These are phyloP conservation scores for Agonum fuliginosum DNA, from an alignment of 2,888 invertebrate species.

Conservation along the genomic window DNA sequence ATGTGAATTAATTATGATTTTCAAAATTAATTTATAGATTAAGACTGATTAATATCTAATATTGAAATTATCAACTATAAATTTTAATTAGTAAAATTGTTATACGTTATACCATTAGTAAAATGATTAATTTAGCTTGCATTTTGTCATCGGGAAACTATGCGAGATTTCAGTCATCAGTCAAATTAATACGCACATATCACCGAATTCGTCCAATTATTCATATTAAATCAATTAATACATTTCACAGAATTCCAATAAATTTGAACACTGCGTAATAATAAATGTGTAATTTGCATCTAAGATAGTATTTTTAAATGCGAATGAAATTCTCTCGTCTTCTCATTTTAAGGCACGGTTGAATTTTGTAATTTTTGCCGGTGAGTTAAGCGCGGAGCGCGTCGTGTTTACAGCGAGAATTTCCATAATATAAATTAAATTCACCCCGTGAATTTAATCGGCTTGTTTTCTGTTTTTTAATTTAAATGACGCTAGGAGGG, in stretches of 20 bases:
- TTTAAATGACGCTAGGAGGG: neutral
- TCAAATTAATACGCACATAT: conserved; percentile 28
- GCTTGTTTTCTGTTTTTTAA: conserved; percentile 37
- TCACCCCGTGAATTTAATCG: conserved; percentile 38
- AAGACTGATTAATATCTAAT: conserved; percentile 17
- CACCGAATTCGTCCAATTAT: conserved; percentile 5
- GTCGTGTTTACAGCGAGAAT: conserved; percentile 21
- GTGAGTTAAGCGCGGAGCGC: neutral
- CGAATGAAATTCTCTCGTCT: neutral
- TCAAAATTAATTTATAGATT: conserved; percentile 5
- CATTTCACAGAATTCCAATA: conserved; percentile 9
- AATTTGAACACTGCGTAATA: too few relatives aligned
- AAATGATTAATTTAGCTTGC: conserved; percentile 8
- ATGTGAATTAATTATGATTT: neutral
- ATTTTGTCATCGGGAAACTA: neutral
- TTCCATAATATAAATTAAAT: conserved; percentile 37
- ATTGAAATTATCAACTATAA: conserved; percentile 15
- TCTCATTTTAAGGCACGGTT: neutral
- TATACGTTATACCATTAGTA: neutral
- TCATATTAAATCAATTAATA: conserved; percentile 12
- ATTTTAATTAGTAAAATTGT: conserved; percentile 4
- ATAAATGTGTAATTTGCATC: too few relatives aligned
- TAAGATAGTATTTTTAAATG: neutral
- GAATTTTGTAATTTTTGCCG: conserved; percentile 29
- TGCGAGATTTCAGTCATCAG: conserved; percentile 9